Percentiles rank a stretch among this genome's conserved stretches.
Evolutionary conservation across 2,113 vertebrate genomes (phyloP).

Genomic region (Rhineura floridana): DNA sequence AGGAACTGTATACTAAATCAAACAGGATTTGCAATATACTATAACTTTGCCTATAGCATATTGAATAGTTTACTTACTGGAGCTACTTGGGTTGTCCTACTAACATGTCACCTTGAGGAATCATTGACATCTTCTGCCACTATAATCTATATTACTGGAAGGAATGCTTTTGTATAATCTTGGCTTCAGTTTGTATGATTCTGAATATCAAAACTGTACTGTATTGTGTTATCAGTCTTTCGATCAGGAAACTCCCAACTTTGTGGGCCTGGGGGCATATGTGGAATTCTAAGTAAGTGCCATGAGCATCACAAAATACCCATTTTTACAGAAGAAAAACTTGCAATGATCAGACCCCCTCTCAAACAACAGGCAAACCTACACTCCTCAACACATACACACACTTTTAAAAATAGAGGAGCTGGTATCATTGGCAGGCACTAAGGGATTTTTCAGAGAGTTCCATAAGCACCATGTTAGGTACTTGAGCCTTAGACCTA

Average conservation of each 20-base stretch:
- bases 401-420: no score
- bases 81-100: neutral
- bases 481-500: neutral
- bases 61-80: neutral
- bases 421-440: no score
- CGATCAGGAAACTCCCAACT: no score
- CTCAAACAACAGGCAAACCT: no score
- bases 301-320: no score
- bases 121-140: neutral
- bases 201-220: neutral
- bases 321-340: no score
- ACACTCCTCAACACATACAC: no score
- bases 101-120: neutral
- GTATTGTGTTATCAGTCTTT: neutral
- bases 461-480: no score
- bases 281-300: no score
- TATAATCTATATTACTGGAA: neutral
- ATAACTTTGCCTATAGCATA: neutral
- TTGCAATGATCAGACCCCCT: no score
- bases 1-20: neutral
- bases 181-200: neutral
- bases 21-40: neutral
- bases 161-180: neutral
- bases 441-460: no score
- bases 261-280: no score